A percentile compares a stretch with the other conserved stretches of the same genome.
Conservation (phyloP, 2,888 invertebrate species). For the Synanthedon myopaeformis region DNA sequence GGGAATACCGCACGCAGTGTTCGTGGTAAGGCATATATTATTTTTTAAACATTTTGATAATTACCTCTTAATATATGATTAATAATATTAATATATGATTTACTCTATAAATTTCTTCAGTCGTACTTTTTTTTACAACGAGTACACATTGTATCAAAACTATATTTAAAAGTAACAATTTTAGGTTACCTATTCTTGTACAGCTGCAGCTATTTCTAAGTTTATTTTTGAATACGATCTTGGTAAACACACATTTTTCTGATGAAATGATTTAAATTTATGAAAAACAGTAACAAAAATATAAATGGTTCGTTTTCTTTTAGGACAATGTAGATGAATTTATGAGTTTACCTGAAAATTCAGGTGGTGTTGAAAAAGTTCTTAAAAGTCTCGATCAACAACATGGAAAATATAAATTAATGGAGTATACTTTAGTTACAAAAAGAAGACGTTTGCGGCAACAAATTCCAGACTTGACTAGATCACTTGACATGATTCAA, state of each 20-base stretch:
- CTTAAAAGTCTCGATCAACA: conserved; percentile 90
- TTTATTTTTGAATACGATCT: too few relatives aligned
- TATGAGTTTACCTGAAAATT: conserved; percentile 87
- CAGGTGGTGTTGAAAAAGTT: conserved; percentile 86
- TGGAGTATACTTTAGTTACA: conserved; percentile 92
- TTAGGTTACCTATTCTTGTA: too few relatives aligned
- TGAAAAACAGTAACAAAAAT: not conserved
- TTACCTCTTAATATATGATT: too few relatives aligned
- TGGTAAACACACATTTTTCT: too few relatives aligned
- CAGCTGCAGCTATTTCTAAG: too few relatives aligned
- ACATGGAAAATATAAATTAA: conserved; percentile 96
- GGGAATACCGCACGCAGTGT: conserved; percentile 89
- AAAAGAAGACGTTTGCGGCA: conserved; percentile 87
- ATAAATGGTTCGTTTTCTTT: conserved; percentile 12
- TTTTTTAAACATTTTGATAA: too few relatives aligned
- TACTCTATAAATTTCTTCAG: too few relatives aligned
- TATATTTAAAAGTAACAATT: too few relatives aligned
- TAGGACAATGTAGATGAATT: conserved; percentile 96
- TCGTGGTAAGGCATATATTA: conserved; percentile 76
- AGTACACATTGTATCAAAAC: too few relatives aligned
- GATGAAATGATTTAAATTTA: too few relatives aligned
- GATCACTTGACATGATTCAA: conserved; percentile 91
- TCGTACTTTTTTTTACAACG: too few relatives aligned
- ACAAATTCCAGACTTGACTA: conserved; percentile 94
- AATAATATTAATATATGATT: too few relatives aligned